Evolutionary conservation across 2,113 vertebrate species (phyloP).

Genomic region (Craseonycteris thonglongyai): DNA sequence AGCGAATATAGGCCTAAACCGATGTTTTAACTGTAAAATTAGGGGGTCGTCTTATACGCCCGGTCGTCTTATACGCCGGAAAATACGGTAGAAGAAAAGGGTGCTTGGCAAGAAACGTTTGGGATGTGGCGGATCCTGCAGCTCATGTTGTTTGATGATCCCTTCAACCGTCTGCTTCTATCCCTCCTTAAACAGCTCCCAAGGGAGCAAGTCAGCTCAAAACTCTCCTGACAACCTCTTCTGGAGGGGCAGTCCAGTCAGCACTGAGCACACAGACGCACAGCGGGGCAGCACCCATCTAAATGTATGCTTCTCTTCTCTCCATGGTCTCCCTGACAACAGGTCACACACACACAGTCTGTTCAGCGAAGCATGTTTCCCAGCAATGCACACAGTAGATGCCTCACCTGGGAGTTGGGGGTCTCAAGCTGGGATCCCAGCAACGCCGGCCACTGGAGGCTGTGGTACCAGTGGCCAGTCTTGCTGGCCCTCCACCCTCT

Average conservation of each 20-base stretch:
- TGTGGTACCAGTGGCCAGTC: not conserved
- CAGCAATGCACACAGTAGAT: not conserved
- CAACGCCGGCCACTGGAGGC: not conserved
- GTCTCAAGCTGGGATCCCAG: not conserved
- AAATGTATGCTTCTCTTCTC: not conserved
- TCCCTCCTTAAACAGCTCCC: not conserved
- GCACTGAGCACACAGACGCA: not conserved
- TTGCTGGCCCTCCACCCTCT: not conserved
- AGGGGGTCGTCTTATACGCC: too few relatives aligned
- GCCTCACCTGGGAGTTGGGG: not conserved
- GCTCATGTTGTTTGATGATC: not conserved
- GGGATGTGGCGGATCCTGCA: not conserved
- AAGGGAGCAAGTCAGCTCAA: not conserved
- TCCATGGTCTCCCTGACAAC: conserved; percentile 8
- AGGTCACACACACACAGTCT: not conserved
- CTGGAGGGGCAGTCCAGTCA: not conserved
- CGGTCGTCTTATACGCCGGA: too few relatives aligned
- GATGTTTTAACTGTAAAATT: too few relatives aligned
- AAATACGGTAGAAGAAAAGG: not conserved
- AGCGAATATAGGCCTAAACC: too few relatives aligned
- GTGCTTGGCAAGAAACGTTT: not conserved
- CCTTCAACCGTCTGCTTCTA: not conserved
- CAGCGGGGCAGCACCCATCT: not conserved
- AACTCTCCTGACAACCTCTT: not conserved
- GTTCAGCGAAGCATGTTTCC: not conserved